Evolutionary conservation across 2,797 vertebrate genomes (phyloP), one percentile per base, ranked within the genome.

Genomic region (Acanthurus leucopareius): DNA sequence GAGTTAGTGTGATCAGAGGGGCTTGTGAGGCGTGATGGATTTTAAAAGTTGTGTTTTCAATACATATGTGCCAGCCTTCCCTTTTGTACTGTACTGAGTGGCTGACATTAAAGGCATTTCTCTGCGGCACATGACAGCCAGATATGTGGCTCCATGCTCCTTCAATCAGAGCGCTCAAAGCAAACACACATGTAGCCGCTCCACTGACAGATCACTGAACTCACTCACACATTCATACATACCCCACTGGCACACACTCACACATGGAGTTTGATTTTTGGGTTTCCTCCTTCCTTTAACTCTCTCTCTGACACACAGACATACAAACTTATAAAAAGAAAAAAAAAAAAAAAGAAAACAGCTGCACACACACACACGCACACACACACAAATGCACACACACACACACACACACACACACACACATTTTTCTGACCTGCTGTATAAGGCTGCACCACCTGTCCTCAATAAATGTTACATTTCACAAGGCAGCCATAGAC

Each of bases 81-180:
- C 82, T 87, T 89, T 89, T 80, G 85, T 88, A 74, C 80, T 82
- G 70, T 19, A 35, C 53, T 13, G 82, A 85, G 72, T 86, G 81
- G 77, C 83, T 73, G 76, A 89, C 84, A 82, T 92, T 93, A 91
- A 93, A 93, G 81, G 89, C 85, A 93, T 93, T 92, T 94, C 85
- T 89, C 73, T 63, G 72, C 57, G 32, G 84, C 91, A 92, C 85
- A 91, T 93, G 93, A 94, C 84, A 85, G 54, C 73, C 89, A 88
- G 85, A 93, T 92, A 84, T 91, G 83, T 83, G 80, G 77, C 84
- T 84, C 66, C 84, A 85, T 90, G 81, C 84, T 86, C 87, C 85
- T 89, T 93, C 88, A 90, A 88, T 92, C 90, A 91, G 71, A 89
- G 79, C 45, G 22, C 88, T 90, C 84, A 92, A 92, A 92, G 91